Conservation (phyloP, 2,113 vertebrate species). For the Grallaria varia region DNA sequence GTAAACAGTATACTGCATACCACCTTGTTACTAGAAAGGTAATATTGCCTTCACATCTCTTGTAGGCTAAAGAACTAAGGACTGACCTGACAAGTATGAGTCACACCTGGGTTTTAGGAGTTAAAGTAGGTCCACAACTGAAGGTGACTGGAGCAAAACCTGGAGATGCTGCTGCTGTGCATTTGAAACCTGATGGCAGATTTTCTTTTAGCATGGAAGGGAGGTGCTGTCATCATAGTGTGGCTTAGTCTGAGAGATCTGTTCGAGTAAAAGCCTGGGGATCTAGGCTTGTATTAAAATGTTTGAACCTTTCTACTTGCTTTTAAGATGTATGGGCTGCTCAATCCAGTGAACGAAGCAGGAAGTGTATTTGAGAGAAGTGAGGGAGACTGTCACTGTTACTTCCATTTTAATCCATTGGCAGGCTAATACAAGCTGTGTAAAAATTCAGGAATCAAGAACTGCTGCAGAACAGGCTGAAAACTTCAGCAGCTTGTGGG, state of each 20-base stretch:
- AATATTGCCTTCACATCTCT: not conserved
- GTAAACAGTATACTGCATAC: not conserved
- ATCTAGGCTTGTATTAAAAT: not conserved
- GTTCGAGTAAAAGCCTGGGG: not conserved
- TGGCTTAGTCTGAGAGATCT: not conserved
- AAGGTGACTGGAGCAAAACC: not conserved
- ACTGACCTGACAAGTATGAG: not conserved
- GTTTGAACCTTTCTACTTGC: not conserved
- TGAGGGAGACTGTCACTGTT: not conserved
- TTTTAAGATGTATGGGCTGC: not conserved
- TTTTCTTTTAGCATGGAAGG: not conserved
- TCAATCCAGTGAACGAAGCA: not conserved
- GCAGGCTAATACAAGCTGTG: not conserved
- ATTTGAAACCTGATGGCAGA: not conserved
- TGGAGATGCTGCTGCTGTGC: not conserved
- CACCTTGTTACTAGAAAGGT: not conserved
- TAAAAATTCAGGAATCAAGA: not conserved
- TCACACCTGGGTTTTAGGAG: not conserved
- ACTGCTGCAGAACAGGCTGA: not conserved
- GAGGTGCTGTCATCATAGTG: not conserved
- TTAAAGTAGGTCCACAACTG: not conserved
- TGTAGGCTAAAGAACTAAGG: not conserved
- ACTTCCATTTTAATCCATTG: not conserved
- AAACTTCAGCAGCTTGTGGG: not conserved
- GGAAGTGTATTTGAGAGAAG: not conserved